A percentile compares a stretch with the other conserved stretches of the same genome.
These are phyloP conservation scores for Ceratothoa steindachneri DNA, from an alignment of 2,888 invertebrate species.

Conservation along the genomic window DNA sequence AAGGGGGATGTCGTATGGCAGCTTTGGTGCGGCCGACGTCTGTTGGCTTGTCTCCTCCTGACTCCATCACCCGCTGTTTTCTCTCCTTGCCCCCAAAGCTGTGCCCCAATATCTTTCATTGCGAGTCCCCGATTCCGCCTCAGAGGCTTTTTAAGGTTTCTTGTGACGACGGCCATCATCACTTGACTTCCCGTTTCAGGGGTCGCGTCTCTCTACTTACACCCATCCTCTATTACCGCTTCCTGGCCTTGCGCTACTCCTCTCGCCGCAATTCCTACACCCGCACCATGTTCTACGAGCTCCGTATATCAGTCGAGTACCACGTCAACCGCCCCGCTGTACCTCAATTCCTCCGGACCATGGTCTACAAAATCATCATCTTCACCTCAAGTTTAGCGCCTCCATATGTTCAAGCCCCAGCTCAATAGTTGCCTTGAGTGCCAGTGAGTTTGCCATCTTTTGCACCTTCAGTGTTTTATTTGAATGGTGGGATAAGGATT, in stretches of 20 bases:
- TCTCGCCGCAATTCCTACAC: conserved; percentile 95
- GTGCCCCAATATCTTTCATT: too few relatives aligned
- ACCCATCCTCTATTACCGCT: conserved; percentile 95
- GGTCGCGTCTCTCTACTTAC: conserved; percentile 84
- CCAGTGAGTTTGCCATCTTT: background rate
- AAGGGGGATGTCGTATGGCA: too few relatives aligned
- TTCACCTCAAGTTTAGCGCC: conserved; percentile 77
- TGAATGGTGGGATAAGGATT: background rate
- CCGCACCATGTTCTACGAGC: conserved; percentile 83
- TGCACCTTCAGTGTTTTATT: background rate
- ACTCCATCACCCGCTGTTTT: too few relatives aligned
- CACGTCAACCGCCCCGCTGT: conserved; percentile 65
- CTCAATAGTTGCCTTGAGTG: background rate
- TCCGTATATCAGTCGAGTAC: conserved; percentile 68
- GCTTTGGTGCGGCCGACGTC: too few relatives aligned
- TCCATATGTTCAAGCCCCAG: conserved; percentile 53
- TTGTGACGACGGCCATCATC: too few relatives aligned
- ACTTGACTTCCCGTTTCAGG: too few relatives aligned
- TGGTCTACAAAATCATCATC: conserved; percentile 62
- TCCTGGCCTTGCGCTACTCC: conserved; percentile 82
- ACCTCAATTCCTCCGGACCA: conserved; percentile 63
- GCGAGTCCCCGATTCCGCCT: too few relatives aligned
- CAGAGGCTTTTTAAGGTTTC: too few relatives aligned
- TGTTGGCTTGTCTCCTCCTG: too few relatives aligned
- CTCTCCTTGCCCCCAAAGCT: too few relatives aligned